phyloP scores from a whole-genome alignment of 1,140 invertebrate genomes.

The Odontomachus brunneus region DNA sequence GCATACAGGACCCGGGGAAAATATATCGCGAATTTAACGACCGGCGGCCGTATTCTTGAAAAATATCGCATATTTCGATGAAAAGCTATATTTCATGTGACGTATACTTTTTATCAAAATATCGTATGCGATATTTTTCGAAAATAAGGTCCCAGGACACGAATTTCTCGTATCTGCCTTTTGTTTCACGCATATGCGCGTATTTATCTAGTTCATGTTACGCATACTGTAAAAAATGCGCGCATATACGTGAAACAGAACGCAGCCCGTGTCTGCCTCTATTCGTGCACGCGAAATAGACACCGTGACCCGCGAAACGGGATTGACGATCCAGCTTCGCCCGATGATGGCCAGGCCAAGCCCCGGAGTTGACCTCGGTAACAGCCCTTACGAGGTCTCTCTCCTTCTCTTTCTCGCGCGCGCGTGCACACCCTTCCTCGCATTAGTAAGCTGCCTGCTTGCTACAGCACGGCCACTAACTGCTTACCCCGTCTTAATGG shows the following conservation, averaged over 20 bases:
- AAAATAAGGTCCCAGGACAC: too few species aligned
- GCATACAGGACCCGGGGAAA: not conserved
- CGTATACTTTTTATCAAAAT: too few species aligned
- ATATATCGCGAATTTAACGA: slow-evolving; percentile 15
- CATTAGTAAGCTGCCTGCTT: slow-evolving; percentile 73
- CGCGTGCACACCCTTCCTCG: not conserved
- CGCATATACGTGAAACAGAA: too few species aligned
- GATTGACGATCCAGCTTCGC: slow-evolving; percentile 21
- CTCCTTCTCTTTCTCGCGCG: not conserved
- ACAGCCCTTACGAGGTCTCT: slow-evolving; percentile 53
- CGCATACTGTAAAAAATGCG: too few species aligned
- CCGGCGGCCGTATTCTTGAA: too few species aligned
- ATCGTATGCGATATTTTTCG: too few species aligned
- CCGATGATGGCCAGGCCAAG: slow-evolving; percentile 39
- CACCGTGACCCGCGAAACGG: slow-evolving; percentile 25
- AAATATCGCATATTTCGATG: too few species aligned
- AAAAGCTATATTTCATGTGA: too few species aligned
- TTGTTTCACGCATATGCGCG: too few species aligned
- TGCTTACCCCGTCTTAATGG: slow-evolving; percentile 74
- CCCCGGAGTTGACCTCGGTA: slow-evolving; percentile 34
- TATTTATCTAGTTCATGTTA: too few species aligned
- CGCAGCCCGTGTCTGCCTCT: too few species aligned
- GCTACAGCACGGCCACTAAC: slow-evolving; percentile 71
- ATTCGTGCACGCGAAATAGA: slow-evolving; percentile 1
- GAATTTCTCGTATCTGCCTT: too few species aligned